phyloP scores from a whole-genome alignment of 2,113 vertebrate genomes.

The Cacatua alba region DNA sequence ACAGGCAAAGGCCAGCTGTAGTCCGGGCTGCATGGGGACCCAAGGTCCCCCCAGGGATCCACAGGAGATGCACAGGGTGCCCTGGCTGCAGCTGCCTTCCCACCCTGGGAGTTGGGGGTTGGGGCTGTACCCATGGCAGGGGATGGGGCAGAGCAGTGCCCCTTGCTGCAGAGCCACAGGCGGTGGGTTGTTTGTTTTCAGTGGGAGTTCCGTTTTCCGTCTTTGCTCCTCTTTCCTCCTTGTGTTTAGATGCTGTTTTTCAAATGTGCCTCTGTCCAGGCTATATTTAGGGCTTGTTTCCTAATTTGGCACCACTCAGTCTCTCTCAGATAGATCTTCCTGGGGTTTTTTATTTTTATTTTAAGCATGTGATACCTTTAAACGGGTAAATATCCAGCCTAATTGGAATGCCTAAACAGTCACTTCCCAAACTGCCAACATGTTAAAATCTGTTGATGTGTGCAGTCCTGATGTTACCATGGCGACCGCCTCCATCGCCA shows the following conservation, averaged over 20 bases:
- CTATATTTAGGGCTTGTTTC: conserved; percentile 55
- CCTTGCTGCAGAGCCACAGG: fast-evolving
- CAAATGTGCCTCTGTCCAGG: not conserved
- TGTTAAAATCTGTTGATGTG: conserved; percentile 79
- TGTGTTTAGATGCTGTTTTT: not conserved
- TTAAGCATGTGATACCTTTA: conserved; percentile 63
- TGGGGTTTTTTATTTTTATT: not conserved
- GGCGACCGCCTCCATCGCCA: conserved; percentile 68
- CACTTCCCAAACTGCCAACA: conserved; percentile 79
- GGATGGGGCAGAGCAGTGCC: fast-evolving
- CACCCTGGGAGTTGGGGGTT: fast-evolving
- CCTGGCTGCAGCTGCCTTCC: not conserved
- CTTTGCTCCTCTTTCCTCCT: not conserved
- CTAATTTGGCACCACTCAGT: conserved; percentile 39
- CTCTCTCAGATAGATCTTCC: conserved; percentile 17
- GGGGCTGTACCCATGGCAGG: fast-evolving
- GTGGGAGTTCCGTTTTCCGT: fast-evolving
- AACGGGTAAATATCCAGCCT: conserved; percentile 62
- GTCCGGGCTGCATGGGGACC: fast-evolving
- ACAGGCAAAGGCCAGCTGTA: fast-evolving
- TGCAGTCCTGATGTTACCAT: conserved; percentile 72
- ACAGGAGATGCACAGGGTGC: fast-evolving
- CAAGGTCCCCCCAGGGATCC: fast-evolving
- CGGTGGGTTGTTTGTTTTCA: not conserved
- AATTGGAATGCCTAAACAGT: conserved; percentile 81